These are phyloP conservation scores for Apamea crenata DNA, from an alignment of 2,888 invertebrate genomes.

Conservation along the genomic window DNA sequence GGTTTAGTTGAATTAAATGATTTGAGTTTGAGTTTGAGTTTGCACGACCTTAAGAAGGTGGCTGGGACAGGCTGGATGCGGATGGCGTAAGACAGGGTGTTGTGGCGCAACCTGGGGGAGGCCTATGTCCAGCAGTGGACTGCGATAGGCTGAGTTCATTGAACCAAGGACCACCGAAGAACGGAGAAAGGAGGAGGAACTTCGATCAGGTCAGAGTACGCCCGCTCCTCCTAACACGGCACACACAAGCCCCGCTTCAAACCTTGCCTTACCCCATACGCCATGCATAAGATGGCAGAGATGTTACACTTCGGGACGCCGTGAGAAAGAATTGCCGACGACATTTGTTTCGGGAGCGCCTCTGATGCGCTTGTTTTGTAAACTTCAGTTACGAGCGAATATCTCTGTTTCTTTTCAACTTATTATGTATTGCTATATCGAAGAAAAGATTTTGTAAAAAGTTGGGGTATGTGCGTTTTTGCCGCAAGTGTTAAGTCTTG, in stretches of 20 bases:
- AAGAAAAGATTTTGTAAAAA: conserved; percentile 18
- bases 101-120: no score
- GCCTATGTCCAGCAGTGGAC: no score
- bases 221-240: neutral
- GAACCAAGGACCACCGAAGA: no score
- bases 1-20: no score
- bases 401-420: conserved; percentile 54
- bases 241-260: conserved; percentile 3
- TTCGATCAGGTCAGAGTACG: neutral
- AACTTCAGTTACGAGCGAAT: conserved; percentile 71
- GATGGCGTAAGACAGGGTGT: no score
- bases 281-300: conserved; percentile 79
- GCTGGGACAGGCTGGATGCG: no score
- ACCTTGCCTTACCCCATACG: conserved; percentile 60
- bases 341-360: conserved; percentile 85
- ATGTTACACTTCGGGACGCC: conserved; percentile 80
- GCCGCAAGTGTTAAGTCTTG: neutral
- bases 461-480: neutral
- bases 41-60: no score
- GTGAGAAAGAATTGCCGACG: conserved; percentile 86
- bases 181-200: no score
- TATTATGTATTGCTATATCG: conserved; percentile 47
- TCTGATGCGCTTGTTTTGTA: conserved; percentile 79
- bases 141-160: no score
- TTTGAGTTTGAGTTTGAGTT: no score